Evolutionary conservation across 2,888 invertebrate species (phyloP), one percentile per base, ranked within the genome.

Genomic region (Pyrgus malvae): DNA sequence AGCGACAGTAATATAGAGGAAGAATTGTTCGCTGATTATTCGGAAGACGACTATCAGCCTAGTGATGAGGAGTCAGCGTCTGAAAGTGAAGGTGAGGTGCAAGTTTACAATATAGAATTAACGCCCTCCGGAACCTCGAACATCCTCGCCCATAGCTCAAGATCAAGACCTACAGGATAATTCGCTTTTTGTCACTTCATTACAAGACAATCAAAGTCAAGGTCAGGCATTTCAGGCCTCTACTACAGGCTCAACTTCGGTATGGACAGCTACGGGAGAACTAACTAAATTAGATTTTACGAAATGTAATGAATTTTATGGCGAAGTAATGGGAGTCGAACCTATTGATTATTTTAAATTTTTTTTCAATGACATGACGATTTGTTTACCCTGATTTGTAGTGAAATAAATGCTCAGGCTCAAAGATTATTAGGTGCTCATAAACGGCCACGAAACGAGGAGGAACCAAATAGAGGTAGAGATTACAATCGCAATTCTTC

Each of bases 61-160:
- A 14, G 21, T 49, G 55, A 55, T 11, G 55, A 55, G 48, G 48
- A 55, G 42, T 55, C 55, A 48, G 48, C 48, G 7, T 55, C 55
- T 3, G 44, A 55, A 12, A 55, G 35, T 48, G 48, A 48, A 55
- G 55, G 21, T 55, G 55, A 55, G 55, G 42, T 35, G 44, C 21
- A 55, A 4, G 25, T 48, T 37, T 44, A 12, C 4, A 25, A 49
- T 21, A 48, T 48, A 2, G 48, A 48, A 55, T 55, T 35, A n/a
- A 37, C 55, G 44, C 6, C 55, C 29, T 48, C 23, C 14, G 48
- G 14, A 9, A 51, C 31, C 14, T 51, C 16, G 51, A 58, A 11
- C 33, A 45, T 3, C n/a, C n/a, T 33, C 45, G 11, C 45, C 45
- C 11, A 45, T 11, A 45, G 33, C 21, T 50, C 41, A 42, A 33